Evolutionary conservation across 2,888 invertebrate species (phyloP), one percentile per base, ranked within the genome.

Genomic region (Ennomos quercinarius): DNA sequence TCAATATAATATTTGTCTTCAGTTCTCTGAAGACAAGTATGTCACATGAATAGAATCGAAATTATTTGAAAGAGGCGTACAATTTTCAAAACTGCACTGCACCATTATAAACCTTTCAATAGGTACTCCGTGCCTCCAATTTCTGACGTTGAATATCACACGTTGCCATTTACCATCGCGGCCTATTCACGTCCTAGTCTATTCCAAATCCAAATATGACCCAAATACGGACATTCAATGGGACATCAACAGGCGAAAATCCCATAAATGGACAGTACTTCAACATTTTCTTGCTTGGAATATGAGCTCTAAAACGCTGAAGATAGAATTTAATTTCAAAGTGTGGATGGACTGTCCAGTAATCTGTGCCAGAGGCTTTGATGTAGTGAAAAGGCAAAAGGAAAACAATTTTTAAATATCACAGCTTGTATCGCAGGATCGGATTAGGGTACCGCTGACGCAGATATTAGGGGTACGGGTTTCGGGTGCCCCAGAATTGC

Each of bases 171-270:
- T 71, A 10, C 50, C 50, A 48, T 42, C 49, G 72, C 69, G 75
- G 70, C 63, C 71, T 64, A 76, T 79, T 77, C 74, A 78, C 64
- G n/a, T 64, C 45, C 64, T 2, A 57, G 72, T 70, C 74, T 74
- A 74, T 77, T 76, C 66, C 75, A 75, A 75, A 79, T 76, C 66
- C 75, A 75, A 75, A 79, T 77, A 74, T 80, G 80, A 78, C 80
- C 79, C 70, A 76, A 77, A 81, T 80, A 71, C 65, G 68, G 52
- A 49, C 54, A 52, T 63, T 67, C 63, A 70, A 64, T 61, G 60
- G 68, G 62, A 65, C 63, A 52, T 62, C 59, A 63, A 67, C 64
- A 63, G 59, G 55, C 55, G 65, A 67, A 70, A 73, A 72, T 71
- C 62, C 68, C 68, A 68, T 71, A 72, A 67, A 71, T 67, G 64